Percentiles rank a stretch among this genome's conserved stretches.
Conservation (phyloP, 2,797 vertebrate genomes). For the Ctenochaetus hawaiiensis region DNA sequence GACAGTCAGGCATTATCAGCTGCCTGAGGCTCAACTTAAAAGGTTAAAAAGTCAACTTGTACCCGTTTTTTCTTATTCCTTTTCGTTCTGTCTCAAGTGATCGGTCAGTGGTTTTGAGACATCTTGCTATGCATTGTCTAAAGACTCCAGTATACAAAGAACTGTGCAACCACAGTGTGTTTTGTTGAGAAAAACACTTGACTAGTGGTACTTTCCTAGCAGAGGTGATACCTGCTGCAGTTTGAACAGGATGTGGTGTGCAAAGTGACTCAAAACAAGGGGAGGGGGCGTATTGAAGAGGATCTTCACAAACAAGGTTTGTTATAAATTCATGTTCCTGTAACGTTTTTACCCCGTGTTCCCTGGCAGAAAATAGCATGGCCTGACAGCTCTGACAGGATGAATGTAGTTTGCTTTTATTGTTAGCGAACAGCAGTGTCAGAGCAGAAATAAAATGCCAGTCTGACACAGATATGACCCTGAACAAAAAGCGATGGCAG, state of each 20-base stretch:
- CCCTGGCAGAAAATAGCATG: neutral
- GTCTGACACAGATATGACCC: slow-evolving; percentile 22
- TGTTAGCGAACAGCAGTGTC: neutral
- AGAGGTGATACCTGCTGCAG: slow-evolving; percentile 39
- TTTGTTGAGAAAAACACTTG: slow-evolving; percentile 3
- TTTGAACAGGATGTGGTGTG: slow-evolving; percentile 73
- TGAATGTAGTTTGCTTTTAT: neutral
- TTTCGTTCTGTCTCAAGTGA: neutral
- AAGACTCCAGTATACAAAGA: neutral
- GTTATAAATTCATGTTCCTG: slow-evolving; percentile 39
- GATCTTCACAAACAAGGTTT: slow-evolving; percentile 39
- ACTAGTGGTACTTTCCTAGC: slow-evolving; percentile 41
- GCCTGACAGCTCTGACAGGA: slow-evolving; percentile 35
- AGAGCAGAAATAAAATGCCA: neutral
- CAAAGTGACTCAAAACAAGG: slow-evolving; percentile 43
- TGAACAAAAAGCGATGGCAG: neutral
- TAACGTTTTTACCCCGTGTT: neutral
- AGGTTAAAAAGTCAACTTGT: neutral
- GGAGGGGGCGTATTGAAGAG: slow-evolving; percentile 24
- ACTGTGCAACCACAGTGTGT: neutral
- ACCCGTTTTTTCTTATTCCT: neutral
- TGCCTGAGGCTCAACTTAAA: neutral
- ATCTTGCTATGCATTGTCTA: neutral
- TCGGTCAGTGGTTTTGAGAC: slow-evolving; percentile 34
- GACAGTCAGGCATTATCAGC: neutral